A percentile compares a stretch with the other conserved stretches of the same genome.
Conservation (phyloP, 2,113 vertebrate species). For the Panthera tigris region DNA sequence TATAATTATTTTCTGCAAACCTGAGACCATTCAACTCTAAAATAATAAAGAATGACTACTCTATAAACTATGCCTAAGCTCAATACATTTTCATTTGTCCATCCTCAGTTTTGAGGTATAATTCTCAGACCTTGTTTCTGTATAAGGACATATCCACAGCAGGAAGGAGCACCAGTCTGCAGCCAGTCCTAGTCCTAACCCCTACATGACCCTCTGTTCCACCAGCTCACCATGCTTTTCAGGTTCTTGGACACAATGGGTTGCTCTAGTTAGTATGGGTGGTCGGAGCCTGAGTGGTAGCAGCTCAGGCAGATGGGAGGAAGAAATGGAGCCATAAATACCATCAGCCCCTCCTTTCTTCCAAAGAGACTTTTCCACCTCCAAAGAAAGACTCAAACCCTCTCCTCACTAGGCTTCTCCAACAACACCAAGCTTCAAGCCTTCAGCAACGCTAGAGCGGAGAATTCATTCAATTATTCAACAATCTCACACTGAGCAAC, state of each 20-base stretch:
- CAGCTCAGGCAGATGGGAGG: neutral
- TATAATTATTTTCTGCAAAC: neutral
- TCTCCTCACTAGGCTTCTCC: neutral
- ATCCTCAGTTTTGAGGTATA: neutral
- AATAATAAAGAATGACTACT: neutral
- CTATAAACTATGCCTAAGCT: neutral
- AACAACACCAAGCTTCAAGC: neutral
- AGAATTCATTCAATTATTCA: neutral
- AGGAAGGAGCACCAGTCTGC: neutral
- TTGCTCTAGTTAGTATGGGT: neutral
- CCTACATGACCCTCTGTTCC: neutral
- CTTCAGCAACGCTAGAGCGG: neutral
- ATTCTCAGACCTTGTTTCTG: neutral
- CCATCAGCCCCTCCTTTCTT: neutral
- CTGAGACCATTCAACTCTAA: neutral
- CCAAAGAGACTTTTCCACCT: neutral
- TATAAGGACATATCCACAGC: neutral
- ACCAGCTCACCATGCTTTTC: neutral
- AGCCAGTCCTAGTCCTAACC: no score
- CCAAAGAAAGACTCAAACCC: neutral
- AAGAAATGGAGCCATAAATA: neutral
- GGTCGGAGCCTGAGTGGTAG: neutral
- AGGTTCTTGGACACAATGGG: neutral
- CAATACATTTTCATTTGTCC: neutral
- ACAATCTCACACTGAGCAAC: neutral